phyloP scores from a whole-genome alignment of 2,888 invertebrate genomes.

The Trachelus stipa region DNA sequence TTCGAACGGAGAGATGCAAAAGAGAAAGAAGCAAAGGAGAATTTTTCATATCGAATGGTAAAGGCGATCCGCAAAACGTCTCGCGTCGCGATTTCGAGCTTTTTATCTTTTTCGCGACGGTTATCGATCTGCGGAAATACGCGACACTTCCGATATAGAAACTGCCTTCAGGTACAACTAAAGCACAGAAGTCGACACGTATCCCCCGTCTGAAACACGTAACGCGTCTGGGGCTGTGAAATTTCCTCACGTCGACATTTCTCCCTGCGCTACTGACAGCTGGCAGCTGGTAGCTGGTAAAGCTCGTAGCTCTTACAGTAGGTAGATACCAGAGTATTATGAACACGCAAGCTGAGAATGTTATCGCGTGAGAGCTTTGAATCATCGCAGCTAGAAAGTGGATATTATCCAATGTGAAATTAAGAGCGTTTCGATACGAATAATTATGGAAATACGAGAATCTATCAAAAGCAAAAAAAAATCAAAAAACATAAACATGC shows the following conservation, averaged over 20 bases:
- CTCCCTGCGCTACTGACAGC: neutral
- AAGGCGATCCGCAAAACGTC: neutral
- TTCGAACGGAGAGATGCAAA: constrained; percentile 27
- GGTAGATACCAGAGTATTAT: neutral
- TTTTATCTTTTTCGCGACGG: neutral
- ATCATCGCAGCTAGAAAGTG: neutral
- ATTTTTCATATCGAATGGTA: neutral
- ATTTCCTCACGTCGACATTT: neutral
- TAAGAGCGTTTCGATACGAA: neutral
- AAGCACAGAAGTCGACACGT: neutral
- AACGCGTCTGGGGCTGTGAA: neutral
- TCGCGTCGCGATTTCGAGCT: neutral
- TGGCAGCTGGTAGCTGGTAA: neutral
- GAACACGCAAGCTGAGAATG: neutral
- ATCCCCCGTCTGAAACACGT: neutral
- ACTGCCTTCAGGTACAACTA: neutral
- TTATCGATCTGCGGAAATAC: neutral
- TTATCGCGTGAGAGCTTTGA: neutral
- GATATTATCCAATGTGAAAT: neutral
- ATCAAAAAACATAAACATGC: neutral
- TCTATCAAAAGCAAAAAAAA: neutral
- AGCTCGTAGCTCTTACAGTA: neutral
- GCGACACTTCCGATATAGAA: neutral
- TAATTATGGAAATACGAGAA: neutral
- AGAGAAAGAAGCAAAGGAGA: neutral